A percentile compares a stretch with the other conserved stretches of the same genome.
Conservation (phyloP, 2,797 vertebrate species). For the Catharus ustulatus region DNA sequence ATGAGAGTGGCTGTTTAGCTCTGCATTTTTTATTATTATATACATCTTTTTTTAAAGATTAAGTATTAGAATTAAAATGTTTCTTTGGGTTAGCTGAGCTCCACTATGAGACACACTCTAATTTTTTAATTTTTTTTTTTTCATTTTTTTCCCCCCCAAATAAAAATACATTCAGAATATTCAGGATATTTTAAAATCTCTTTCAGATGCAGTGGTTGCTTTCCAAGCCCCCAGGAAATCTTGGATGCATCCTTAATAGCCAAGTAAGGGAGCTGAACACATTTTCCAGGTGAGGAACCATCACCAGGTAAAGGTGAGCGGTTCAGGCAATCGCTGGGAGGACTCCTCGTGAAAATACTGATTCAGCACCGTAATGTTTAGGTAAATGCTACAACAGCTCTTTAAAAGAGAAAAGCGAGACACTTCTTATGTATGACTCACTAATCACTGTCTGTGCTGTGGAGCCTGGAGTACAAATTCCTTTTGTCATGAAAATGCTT, state of each 20-base stretch:
- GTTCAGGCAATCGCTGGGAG: slow-evolving; percentile 11
- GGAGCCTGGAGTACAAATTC: slow-evolving; percentile 66
- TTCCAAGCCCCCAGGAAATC: background rate
- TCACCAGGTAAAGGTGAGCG: slow-evolving; percentile 36
- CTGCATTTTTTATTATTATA: too few relatives aligned
- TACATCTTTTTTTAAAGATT: background rate
- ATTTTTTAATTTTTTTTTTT: background rate
- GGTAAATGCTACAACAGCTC: slow-evolving; percentile 59
- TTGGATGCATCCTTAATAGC: background rate
- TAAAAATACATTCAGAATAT: background rate
- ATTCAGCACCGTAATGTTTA: slow-evolving; percentile 58
- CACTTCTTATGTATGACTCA: slow-evolving; percentile 63
- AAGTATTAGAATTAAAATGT: background rate
- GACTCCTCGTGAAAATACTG: background rate
- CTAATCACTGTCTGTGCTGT: slow-evolving; percentile 72
- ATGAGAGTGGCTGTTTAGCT: background rate
- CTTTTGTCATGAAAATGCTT: slow-evolving; percentile 75
- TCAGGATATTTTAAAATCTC: background rate
- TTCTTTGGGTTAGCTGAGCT: background rate
- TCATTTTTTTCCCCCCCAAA: background rate
- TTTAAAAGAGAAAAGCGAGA: slow-evolving; percentile 57
- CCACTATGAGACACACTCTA: background rate
- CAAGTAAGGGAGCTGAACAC: background rate
- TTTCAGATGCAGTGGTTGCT: background rate
- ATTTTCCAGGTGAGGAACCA: background rate